phyloP scores from a whole-genome alignment of 2,888 invertebrate genomes.

The Cataglyphis altisquamis region DNA sequence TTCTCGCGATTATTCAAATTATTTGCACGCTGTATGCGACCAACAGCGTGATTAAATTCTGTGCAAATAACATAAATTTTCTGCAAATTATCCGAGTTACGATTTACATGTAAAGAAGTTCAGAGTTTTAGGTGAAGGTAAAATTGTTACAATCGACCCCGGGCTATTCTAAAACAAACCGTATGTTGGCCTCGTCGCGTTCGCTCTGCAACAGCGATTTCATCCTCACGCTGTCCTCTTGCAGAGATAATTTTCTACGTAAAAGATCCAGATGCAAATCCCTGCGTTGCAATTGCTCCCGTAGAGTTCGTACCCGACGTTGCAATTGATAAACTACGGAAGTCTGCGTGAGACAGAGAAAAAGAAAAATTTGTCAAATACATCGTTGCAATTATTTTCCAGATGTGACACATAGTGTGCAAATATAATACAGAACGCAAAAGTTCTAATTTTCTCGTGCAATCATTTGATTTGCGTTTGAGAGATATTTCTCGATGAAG shows the following conservation, averaged over 20 bases:
- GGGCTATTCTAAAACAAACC: slow-evolving; percentile 76
- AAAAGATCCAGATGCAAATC: slow-evolving; percentile 96
- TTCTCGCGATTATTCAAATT: neutral
- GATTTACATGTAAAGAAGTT: neutral
- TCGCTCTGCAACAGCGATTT: slow-evolving; percentile 88
- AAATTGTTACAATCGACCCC: neutral
- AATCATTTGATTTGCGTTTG: neutral
- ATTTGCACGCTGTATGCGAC: no score
- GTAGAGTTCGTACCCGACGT: slow-evolving; percentile 93
- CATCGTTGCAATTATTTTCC: neutral
- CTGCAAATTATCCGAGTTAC: neutral
- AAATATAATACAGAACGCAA: slow-evolving; percentile 21
- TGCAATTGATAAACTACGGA: slow-evolving; percentile 96
- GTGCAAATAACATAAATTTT: neutral
- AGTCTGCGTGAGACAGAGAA: slow-evolving; percentile 88
- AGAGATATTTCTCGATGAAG: neutral
- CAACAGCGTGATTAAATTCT: neutral
- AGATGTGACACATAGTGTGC: neutral
- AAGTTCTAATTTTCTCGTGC: slow-evolving; percentile 14
- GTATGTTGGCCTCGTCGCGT: slow-evolving; percentile 86
- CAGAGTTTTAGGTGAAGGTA: neutral
- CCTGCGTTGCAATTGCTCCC: slow-evolving; percentile 96
- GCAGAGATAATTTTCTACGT: slow-evolving; percentile 94
- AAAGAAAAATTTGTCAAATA: slow-evolving; percentile 17
- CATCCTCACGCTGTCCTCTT: slow-evolving; percentile 91